phyloP scores from a whole-genome alignment of 2,888 invertebrate genomes.

The Onchidella celtica region DNA sequence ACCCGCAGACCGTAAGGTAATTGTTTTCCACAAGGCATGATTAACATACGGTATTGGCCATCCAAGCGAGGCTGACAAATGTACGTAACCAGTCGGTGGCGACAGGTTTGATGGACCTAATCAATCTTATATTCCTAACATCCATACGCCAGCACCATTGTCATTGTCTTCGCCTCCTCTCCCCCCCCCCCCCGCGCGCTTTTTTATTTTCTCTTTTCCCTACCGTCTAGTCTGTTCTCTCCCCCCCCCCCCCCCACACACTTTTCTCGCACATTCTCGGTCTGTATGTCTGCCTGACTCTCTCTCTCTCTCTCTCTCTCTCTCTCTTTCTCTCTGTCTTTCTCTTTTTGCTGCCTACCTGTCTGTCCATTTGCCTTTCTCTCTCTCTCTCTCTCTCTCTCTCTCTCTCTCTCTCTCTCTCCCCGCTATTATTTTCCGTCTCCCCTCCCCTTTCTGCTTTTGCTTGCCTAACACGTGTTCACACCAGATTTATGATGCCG shows the following conservation, averaged over 20 bases:
- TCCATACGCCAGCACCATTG: too few relatives aligned
- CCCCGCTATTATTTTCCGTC: constrained; percentile 4
- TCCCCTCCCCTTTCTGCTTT: constrained; percentile 23
- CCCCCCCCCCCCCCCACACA: neutral
- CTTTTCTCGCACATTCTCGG: too few relatives aligned
- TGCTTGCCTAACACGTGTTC: neutral
- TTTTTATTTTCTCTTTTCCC: constrained; percentile 8
- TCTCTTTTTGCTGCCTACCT: constrained; percentile 11
- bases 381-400: constrained; percentile 14
- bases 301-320: constrained; percentile 19
- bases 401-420: constrained; percentile 2
- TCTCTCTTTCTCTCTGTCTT: constrained; percentile 24
- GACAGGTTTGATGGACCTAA: constrained; percentile 4
- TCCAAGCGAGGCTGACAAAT: neutral
- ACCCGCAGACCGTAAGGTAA: too few relatives aligned
- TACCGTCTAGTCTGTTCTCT: neutral
- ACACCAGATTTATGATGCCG: neutral
- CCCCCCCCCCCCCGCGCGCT: constrained; percentile 2
- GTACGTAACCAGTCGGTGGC: constrained; percentile 7
- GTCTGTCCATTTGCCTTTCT: neutral
- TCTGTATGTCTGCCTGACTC: neutral
- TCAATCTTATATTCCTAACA: constrained; percentile 16
- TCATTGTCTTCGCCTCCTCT: neutral
- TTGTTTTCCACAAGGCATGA: neutral
- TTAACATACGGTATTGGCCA: neutral